Evolutionary conservation across 2,797 vertebrate species (phyloP), one percentile per base, ranked within the genome.

Genomic region (Cossypha dichroa): DNA sequence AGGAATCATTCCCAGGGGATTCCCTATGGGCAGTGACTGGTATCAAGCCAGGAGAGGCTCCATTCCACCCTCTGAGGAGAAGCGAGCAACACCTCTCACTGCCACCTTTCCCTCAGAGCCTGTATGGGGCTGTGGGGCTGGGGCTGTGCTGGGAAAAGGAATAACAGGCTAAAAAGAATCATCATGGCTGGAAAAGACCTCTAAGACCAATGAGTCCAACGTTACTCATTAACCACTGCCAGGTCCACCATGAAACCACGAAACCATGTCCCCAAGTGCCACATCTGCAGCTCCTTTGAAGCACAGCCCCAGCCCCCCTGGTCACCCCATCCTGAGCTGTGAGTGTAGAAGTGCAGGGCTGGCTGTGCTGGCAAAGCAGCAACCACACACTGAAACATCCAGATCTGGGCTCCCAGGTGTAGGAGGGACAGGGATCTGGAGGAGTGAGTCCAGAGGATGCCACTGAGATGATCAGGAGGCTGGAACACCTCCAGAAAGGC

Each of bases 91-190:
- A 33, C 3, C 19, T 85, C 38, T 38, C 46, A 20, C 15, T 59
- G 54, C n/a, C 28, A n/a, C 13, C 19, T 11, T 33, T 38, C 19
- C 45, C 38, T 52, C 46, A 59, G 62, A 52, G 46, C 72, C 45
- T 31, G 21, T 6, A 8, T 0, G 0, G 41, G 29, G 58, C 13
- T 33, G 22, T 10, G 48, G 41, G 20, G 25, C 6, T 0, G 0
- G 11, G 14, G 22, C 40, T 63, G 29, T 19, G 41, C 0, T 0
- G 9, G 46, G 6, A 20, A 68, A 54, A 54, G 13, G 40, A 13
- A 54, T 25, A 21, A 31, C 8, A 60, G 29, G 9, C 7, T 21
- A 33, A 33, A 52, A 60, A 33, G 16, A 25, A 40, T 25, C 46
- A 29, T 33, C 48, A 29, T 7, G 15, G 28, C 20, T 76, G 63